Evolutionary conservation across 2,888 invertebrate species (phyloP), one percentile per base, ranked within the genome.

Genomic region (Drosophila vallismaia): DNA sequence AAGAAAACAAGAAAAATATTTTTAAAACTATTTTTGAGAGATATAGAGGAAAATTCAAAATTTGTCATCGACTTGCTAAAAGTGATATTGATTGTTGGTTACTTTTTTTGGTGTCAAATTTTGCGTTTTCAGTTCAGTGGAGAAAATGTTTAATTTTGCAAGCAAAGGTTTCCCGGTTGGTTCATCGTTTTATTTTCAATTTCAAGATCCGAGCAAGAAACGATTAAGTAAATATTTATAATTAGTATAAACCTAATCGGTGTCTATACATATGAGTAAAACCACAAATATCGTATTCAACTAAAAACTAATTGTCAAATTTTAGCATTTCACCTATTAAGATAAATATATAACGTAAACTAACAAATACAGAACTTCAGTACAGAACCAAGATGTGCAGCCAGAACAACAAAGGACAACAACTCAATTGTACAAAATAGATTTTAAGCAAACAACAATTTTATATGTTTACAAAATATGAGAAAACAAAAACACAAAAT

Each of bases 351-450:
- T 71, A 78, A 10, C 38, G 46, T 62, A 49, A 68, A 52, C 74
- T 45, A 50, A 54, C 36, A 12, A 50, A 36, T 52, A 42, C 40
- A 45, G 10, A 56, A 53, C 31, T 45, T 49, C 29, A 33, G 70
- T 60, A 66, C 74, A 70, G 75, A 79, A 82, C 72, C 73, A 85
- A 83, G 44, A 63, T 68, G 71, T 58, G 38, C 70, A 69, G 24
- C 53, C 8, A 44, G 46, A 77, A 81, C 71, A 77, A 79, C 83
- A 77, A 85, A 71, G 79, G 83, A 87, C 85, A 81, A 87, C 88
- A 88, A 88, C 78, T 76, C 75, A 75, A 88, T 87, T 87, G 87
- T 88, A 87, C 88, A 88, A 88, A 87, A 86, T 87, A 87, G 75
- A 29, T 69, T 45, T 54, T 87, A 87, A 88, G 87, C 81, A 75